Percentiles rank a stretch among this genome's conserved stretches.
Evolutionary conservation across 2,797 vertebrate species (phyloP).

Genomic region (Notoglanidium macrostoma): DNA sequence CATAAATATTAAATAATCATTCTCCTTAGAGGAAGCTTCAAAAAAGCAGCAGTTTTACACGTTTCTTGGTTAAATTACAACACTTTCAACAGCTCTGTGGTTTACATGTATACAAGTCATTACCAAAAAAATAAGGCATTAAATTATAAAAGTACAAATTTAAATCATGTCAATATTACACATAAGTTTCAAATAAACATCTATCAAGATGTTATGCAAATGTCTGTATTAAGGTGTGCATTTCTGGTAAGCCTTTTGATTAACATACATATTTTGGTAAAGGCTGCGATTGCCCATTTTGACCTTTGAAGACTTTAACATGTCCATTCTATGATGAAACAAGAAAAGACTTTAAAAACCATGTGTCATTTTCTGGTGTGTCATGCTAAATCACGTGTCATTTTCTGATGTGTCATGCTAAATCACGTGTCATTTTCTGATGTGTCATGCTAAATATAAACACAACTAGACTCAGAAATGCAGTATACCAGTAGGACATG

Average conservation of each 20-base stretch:
- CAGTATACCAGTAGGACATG: not conserved
- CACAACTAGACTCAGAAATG: not conserved
- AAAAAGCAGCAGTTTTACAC: no score
- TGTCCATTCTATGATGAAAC: not conserved
- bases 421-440: no score
- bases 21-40: not conserved
- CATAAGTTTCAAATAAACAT: not conserved
- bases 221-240: not conserved
- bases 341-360: not conserved
- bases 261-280: not conserved
- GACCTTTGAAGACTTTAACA: not conserved
- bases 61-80: not conserved
- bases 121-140: not conserved
- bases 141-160: not conserved
- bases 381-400: no score
- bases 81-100: not conserved
- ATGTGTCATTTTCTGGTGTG: no score
- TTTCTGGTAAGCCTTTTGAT: not conserved
- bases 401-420: no score
- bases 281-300: not conserved
- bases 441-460: not conserved
- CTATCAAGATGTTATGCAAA: not conserved
- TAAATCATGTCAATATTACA: not conserved
- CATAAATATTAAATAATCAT: no score
- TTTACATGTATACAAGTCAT: not conserved